Percentiles rank a stretch among this genome's conserved stretches.
These are phyloP conservation scores for western clawed frog (Xenopus tropicalis) DNA, from an alignment of 2,113 vertebrate genomes.

Conservation along the genomic window DNA sequence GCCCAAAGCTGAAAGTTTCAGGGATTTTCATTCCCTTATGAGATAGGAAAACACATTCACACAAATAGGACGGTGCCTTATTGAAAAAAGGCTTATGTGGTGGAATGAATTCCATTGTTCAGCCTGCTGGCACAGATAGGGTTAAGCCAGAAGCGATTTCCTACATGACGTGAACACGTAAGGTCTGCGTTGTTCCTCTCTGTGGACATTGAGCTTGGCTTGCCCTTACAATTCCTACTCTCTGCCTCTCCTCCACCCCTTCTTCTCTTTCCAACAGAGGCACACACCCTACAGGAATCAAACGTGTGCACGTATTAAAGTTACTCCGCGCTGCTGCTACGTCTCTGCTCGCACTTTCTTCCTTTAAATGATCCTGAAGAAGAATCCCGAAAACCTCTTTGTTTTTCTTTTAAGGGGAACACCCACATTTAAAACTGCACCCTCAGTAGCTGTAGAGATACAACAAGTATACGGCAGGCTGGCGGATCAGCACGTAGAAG, in stretches of 20 bases:
- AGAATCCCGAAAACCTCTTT: background rate
- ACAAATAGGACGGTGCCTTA: too few relatives aligned
- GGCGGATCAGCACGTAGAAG: conserved; percentile 23
- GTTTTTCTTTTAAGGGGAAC: background rate
- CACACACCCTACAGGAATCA: conserved; percentile 37
- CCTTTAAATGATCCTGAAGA: background rate
- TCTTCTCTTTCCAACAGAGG: conserved; percentile 32
- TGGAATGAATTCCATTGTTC: background rate
- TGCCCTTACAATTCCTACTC: conserved; percentile 28
- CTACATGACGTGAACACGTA: conserved; percentile 36
- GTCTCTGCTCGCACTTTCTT: background rate
- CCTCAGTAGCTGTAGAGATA: background rate
- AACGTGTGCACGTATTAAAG: conserved; percentile 9
- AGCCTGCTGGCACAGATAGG: background rate
- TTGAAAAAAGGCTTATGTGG: too few relatives aligned
- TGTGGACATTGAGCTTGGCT: conserved; percentile 41
- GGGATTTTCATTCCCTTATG: too few relatives aligned
- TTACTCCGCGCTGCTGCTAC: conserved; percentile 8
- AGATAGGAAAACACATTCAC: too few relatives aligned
- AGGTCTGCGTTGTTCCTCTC: conserved; percentile 15
- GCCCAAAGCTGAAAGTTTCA: too few relatives aligned
- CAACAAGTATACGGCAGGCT: background rate
- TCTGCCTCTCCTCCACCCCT: conserved; percentile 30
- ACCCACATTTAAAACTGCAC: background rate
- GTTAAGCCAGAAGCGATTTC: conserved; percentile 32